Percentiles rank a stretch among this genome's conserved stretches.
phyloP scores from a whole-genome alignment of 2,888 invertebrate species.

The Acrobasis consociella region DNA sequence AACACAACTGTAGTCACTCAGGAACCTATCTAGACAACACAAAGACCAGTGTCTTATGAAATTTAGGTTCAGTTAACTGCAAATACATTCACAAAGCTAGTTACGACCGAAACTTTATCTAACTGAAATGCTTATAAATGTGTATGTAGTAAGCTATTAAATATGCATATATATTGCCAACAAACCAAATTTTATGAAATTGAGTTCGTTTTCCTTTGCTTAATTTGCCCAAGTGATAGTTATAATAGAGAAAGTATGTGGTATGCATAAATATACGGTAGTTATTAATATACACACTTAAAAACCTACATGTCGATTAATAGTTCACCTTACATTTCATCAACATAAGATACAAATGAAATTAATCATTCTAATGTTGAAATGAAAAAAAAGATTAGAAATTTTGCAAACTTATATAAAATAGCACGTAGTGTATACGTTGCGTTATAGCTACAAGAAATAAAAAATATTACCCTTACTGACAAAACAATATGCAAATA shows the following conservation, averaged over 20 bases:
- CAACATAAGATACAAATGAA: too few relatives aligned
- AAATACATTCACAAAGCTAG: not conserved
- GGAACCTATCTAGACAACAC: not conserved
- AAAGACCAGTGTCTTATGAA: not conserved
- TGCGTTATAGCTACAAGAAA: not conserved
- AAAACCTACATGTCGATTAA: too few relatives aligned
- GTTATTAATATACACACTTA: too few relatives aligned
- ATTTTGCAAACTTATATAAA: too few relatives aligned
- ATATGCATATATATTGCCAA: not conserved
- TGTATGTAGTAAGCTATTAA: not conserved
- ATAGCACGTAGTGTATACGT: too few relatives aligned
- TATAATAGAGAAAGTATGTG: not conserved
- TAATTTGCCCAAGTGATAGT: not conserved
- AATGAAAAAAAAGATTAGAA: too few relatives aligned
- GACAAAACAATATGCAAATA: conserved; percentile 35
- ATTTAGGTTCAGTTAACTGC: not conserved
- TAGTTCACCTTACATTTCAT: too few relatives aligned
- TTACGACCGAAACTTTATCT: not conserved
- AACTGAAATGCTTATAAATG: not conserved
- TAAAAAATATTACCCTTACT: not conserved
- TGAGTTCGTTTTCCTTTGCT: not conserved
- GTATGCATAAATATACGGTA: too few relatives aligned
- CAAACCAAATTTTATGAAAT: not conserved
- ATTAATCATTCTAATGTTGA: too few relatives aligned
- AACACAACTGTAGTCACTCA: not conserved